These are phyloP conservation scores for Labeo catla DNA, from an alignment of 2,113 vertebrate genomes.

Conservation along the genomic window DNA sequence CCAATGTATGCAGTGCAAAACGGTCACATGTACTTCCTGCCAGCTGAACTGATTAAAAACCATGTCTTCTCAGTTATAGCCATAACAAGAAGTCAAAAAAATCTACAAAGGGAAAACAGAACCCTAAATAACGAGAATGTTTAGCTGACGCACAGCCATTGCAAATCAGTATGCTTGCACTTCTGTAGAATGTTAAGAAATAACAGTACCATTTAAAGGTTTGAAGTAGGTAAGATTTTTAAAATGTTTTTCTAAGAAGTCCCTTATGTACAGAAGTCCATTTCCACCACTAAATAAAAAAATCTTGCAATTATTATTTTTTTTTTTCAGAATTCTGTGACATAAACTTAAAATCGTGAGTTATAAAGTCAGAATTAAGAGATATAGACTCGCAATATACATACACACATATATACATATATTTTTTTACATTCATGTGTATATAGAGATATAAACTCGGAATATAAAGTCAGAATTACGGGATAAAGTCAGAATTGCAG, in stretches of 20 bases:
- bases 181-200: not conserved
- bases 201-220: not conserved
- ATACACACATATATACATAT: too few species aligned
- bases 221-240: not conserved
- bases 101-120: not conserved
- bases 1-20: conserved; percentile 29
- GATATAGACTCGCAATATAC: too few species aligned
- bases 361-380: too few species aligned
- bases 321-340: too few species aligned
- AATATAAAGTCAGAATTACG: too few species aligned
- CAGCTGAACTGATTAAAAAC: conserved; percentile 58
- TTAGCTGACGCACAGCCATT: not conserved
- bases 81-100: conserved; percentile 40
- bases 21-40: conserved; percentile 53
- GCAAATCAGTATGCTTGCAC: not conserved
- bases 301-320: too few species aligned
- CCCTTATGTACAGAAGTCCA: not conserved
- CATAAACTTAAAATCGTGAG: too few species aligned
- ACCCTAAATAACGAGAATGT: conserved; percentile 51
- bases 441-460: too few species aligned
- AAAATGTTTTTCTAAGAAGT: not conserved
- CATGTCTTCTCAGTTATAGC: conserved; percentile 35
- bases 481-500: too few species aligned
- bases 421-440: too few species aligned
- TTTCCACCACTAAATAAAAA: too few species aligned